Base-by-base conservation (phyloP, 2,113 vertebrate genomes). In the Macrotis lagotis region DNA sequence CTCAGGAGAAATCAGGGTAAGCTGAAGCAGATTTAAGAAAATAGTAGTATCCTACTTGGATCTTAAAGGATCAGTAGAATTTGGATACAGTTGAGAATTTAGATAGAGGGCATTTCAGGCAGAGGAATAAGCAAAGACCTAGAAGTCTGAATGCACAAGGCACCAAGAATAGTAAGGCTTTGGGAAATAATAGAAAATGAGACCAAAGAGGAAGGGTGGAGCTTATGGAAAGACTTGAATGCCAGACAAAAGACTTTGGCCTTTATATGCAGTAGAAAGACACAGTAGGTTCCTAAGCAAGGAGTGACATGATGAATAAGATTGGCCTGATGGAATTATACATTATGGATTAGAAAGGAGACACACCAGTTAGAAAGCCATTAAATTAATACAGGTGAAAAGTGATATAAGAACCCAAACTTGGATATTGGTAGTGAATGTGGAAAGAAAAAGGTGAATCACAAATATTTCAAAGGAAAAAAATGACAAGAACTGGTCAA, bases 401-500 rank as follows among this genome's bases (percentile, higher is more conserved):
- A 83, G n/a, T 83, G n/a, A 83, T 83, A 44, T 2, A 83, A 44
- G 37, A 83, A 83, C 37, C 50, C 0, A 2, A 59, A 47, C 0
- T 1, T 83, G 2, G 4, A 53, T 2, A 10, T 48, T 0, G 25
- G 26, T 0, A 16, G 31, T 24, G 2, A 59, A 25, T 3, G 5
- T 7, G 25, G n/a, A 47, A 91, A 52, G 2, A 53, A 47, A 51
- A 3, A 7, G 28, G 25, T 92, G 92, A 24, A 9, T 8, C 28
- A 1, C 22, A 14, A 47, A 37, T n/a, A 47, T 88, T 97, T 97
- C 92, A 90, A 44, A 83, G 91, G 37, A 91, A 92, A 28, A 28
- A 92, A 90, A 59, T n/a, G 59, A 25, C 9, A 95, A 50, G 26
- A 95, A 94, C 0, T 88, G 93, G 25, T 51, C 91, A 96, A 47